Evolutionary conservation across 2,797 vertebrate genomes (phyloP).

Genomic region (Erethizon dorsatum): DNA sequence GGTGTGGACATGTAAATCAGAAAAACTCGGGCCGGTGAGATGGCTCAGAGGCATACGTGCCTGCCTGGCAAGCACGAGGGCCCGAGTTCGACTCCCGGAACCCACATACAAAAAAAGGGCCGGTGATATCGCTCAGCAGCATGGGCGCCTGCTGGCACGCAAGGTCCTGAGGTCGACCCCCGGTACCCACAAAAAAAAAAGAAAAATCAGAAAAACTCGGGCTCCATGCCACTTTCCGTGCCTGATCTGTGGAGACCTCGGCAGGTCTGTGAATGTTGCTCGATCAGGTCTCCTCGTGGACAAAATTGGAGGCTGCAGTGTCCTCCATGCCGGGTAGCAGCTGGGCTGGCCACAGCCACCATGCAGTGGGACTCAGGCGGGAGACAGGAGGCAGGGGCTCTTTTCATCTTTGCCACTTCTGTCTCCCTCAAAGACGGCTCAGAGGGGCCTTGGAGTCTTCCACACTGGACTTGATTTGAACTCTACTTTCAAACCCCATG

Average conservation of each 20-base stretch:
- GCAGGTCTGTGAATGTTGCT: fast-evolving
- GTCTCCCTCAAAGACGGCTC: neutral
- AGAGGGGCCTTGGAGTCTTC: neutral
- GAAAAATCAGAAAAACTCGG: too few species aligned
- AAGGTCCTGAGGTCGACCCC: too few species aligned
- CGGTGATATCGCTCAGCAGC: too few species aligned
- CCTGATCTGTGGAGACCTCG: fast-evolving
- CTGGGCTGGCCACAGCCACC: fast-evolving
- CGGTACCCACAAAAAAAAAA: too few species aligned
- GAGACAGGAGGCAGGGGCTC: fast-evolving
- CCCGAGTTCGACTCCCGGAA: too few species aligned
- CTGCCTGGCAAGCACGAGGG: too few species aligned
- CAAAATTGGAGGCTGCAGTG: neutral
- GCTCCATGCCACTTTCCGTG: fast-evolving
- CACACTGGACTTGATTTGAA: neutral
- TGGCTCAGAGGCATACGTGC: too few species aligned
- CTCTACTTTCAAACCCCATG: neutral
- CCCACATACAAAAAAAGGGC: too few species aligned
- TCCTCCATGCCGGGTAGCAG: neutral
- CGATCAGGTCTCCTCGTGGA: neutral
- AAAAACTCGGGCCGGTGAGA: too few species aligned
- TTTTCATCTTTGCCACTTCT: neutral
- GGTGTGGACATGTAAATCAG: fast-evolving
- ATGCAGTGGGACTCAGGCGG: fast-evolving
- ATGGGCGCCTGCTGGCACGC: too few species aligned